A percentile compares a stretch with the other conserved stretches of the same genome.
Conservation (phyloP, 2,888 invertebrate species). For the Drosophila mulleri region DNA sequence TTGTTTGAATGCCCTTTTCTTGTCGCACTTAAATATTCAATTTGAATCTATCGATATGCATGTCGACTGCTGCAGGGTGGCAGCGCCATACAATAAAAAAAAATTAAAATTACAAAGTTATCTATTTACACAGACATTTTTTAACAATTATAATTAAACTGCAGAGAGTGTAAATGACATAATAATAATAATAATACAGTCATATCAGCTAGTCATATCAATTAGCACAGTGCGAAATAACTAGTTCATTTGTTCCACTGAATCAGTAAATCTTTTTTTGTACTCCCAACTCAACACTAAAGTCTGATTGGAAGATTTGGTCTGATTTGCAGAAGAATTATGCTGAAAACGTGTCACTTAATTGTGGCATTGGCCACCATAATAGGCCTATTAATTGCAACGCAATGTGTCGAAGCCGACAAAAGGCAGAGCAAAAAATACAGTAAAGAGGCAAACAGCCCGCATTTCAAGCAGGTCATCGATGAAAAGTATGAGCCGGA, state of each 20-base stretch:
- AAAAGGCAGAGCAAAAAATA: slow-evolving; percentile 80
- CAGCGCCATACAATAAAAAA: neutral
- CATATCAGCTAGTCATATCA: neutral
- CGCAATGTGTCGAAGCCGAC: slow-evolving; percentile 60
- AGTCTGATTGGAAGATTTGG: slow-evolving; percentile 29
- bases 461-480: slow-evolving; percentile 65
- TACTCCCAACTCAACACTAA: slow-evolving; percentile 14
- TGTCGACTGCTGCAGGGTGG: neutral
- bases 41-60: slow-evolving; percentile 15
- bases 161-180: too few relatives aligned
- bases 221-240: neutral
- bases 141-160: too few relatives aligned
- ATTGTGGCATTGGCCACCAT: slow-evolving; percentile 42
- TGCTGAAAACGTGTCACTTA: slow-evolving; percentile 50
- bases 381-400: slow-evolving; percentile 48
- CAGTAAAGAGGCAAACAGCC: slow-evolving; percentile 80
- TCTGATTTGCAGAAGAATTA: slow-evolving; percentile 39
- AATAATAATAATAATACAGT: neutral
- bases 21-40: neutral
- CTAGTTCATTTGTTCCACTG: slow-evolving; percentile 1
- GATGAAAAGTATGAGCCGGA: slow-evolving; percentile 85
- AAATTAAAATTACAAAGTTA: neutral
- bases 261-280: slow-evolving; percentile 9
- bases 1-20: neutral
- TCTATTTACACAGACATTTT: too few relatives aligned